These are phyloP conservation scores for Drosophila testacea DNA, from an alignment of 2,888 invertebrate genomes.

Conservation along the genomic window DNA sequence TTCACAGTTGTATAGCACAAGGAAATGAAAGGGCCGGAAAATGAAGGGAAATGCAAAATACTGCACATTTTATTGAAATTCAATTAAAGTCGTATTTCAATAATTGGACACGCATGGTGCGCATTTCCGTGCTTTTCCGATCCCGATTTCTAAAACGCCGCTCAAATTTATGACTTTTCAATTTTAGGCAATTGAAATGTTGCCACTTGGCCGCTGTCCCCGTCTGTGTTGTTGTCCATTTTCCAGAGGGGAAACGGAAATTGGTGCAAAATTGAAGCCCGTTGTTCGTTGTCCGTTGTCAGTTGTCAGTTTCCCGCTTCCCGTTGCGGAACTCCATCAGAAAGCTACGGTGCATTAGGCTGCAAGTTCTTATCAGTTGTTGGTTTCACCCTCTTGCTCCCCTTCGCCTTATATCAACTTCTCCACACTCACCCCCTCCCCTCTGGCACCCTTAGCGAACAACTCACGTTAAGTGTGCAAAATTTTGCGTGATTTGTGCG, in stretches of 20 bases:
- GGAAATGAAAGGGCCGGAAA: conserved; percentile 1
- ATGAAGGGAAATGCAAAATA: conserved; percentile 61
- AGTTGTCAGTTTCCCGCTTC: conserved; percentile 6
- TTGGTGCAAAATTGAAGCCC: conserved; percentile 68
- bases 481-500: conserved; percentile 81
- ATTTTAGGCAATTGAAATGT: conserved; percentile 77
- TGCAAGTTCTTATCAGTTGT: conserved; percentile 74
- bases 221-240: conserved; percentile 43
- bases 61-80: conserved; percentile 82
- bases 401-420: conserved; percentile 24
- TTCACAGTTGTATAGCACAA: conserved; percentile 20
- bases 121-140: conserved; percentile 77
- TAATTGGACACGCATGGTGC: conserved; percentile 84
- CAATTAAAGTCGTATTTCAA: conserved; percentile 84
- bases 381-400: conserved; percentile 25
- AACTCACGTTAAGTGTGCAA: conserved; percentile 76
- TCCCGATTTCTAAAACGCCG: conserved; percentile 67
- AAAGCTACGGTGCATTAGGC: conserved; percentile 70
- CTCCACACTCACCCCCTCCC: conserved; percentile 14
- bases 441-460: conserved; percentile 42
- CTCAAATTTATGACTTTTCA: conserved; percentile 81
- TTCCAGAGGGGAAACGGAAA: conserved; percentile 68
- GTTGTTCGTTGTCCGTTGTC: conserved; percentile 26
- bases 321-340: conserved; percentile 36
- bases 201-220: conserved; percentile 68